These are phyloP conservation scores for Drosophila bunnanda DNA, from an alignment of 2,888 invertebrate species.

Conservation along the genomic window DNA sequence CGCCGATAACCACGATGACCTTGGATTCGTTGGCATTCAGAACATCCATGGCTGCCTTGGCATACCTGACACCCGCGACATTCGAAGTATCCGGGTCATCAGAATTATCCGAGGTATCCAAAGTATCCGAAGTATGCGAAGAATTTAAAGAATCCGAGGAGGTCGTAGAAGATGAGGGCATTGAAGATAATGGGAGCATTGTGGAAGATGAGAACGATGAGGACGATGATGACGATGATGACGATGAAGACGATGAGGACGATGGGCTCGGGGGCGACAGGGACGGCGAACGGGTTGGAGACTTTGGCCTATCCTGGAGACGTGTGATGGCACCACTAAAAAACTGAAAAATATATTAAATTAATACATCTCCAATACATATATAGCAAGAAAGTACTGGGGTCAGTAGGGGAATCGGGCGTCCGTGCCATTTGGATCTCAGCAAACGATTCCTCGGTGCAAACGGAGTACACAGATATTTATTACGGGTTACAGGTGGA, in stretches of 20 bases:
- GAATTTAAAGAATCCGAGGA: no score
- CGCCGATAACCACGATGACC: no score
- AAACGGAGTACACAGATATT: neutral
- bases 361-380: neutral
- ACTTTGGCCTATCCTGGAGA: neutral
- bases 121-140: neutral
- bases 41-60: neutral
- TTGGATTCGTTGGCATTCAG: neutral
- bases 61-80: no score
- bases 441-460: neutral
- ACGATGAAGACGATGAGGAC: neutral
- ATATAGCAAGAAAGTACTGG: neutral
- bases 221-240: neutral
- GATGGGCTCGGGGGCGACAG: neutral
- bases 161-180: no score
- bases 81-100: neutral
- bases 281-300: neutral
- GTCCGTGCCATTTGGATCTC: neutral
- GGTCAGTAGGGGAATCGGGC: neutral
- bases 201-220: neutral
- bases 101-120: no score
- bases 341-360: neutral
- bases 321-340: neutral
- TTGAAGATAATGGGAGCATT: no score
- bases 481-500: neutral